Evolutionary conservation across 2,113 vertebrate species (phyloP).

Genomic region (Amazona guildingii): DNA sequence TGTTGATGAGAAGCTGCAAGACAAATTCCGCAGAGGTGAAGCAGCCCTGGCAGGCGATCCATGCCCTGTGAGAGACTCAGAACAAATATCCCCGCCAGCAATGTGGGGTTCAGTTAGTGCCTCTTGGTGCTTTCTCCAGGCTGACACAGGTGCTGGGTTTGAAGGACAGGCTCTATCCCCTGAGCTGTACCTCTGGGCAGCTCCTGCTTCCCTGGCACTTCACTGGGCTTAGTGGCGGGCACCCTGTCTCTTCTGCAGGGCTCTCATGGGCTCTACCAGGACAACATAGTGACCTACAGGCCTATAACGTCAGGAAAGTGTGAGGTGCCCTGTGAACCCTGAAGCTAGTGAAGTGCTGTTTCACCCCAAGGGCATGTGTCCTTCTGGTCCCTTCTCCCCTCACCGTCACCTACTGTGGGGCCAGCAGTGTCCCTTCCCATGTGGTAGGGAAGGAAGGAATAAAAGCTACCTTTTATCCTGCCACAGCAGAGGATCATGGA

Average conservation of each 20-base stretch:
- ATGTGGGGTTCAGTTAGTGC: neutral
- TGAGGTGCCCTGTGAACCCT: neutral
- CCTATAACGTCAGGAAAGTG: accelerated
- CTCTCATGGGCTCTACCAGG: neutral
- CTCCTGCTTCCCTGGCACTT: neutral
- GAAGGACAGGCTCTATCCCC: neutral
- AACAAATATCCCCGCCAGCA: accelerated
- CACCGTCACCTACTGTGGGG: accelerated
- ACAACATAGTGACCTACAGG: neutral
- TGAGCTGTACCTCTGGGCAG: accelerated
- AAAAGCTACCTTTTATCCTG: neutral
- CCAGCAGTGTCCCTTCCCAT: neutral
- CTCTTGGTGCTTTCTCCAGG: accelerated
- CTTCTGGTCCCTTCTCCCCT: neutral
- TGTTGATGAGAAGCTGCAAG: neutral
- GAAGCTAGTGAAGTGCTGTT: accelerated
- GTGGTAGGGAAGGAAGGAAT: neutral
- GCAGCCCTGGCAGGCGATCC: neutral
- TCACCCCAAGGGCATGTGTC: neutral
- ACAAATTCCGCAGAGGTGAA: neutral
- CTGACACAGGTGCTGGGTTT: accelerated
- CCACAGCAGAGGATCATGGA: neutral
- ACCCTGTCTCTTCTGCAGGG: neutral
- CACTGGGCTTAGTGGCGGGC: accelerated
- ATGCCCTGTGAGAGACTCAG: neutral